Base-by-base conservation (phyloP, 1,140 invertebrate genomes). In the Samia ricini region DNA sequence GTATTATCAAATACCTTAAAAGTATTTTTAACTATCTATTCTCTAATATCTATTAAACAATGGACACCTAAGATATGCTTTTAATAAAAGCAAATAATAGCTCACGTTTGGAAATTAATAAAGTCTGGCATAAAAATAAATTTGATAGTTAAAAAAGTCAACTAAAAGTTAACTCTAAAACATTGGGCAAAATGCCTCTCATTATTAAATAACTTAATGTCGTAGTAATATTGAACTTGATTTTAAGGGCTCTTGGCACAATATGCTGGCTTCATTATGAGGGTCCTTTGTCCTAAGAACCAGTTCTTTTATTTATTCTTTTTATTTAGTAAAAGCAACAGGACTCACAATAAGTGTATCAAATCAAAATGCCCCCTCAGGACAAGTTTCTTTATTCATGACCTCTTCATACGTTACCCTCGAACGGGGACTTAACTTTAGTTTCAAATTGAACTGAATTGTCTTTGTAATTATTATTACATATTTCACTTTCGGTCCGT, bases 261-360 rank as follows among this genome's bases (percentile, higher is more conserved):
- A 88, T 88, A 82, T 83, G 77, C 77, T 79, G 72, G 83, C 75
- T 82, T 90, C 84, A 90, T 90, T 88, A 90, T 88, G 76, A 88
- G 85, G 84, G 84, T 58, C 79, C 80, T 88, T 90, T 90, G 84
- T 90, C 84, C 85, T 88, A 77, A 87, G 77, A 84, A 90, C 88
- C 82, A 82, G 88, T 90, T 86, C 81, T 77, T 84, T 86, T 83
- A 79, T 85, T 81, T 76, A 71, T 68, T 75, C 77, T 72, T 78
- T 80, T 81, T 79, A 81, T 81, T 81, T 79, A 59, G 68, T 65
- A 68, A 79, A 80, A 82, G 79, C 83, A 83, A 86, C 77, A 81
- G 83, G 81, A 83, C 76, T 67, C 74, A 78, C 77, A 83, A 87
- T 88, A 83, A 87, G 80, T 90, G 85, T 88, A 88, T 88, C 85